Evolutionary conservation across 1,140 invertebrate species (phyloP).

Genomic region (Drosophila serrata): DNA sequence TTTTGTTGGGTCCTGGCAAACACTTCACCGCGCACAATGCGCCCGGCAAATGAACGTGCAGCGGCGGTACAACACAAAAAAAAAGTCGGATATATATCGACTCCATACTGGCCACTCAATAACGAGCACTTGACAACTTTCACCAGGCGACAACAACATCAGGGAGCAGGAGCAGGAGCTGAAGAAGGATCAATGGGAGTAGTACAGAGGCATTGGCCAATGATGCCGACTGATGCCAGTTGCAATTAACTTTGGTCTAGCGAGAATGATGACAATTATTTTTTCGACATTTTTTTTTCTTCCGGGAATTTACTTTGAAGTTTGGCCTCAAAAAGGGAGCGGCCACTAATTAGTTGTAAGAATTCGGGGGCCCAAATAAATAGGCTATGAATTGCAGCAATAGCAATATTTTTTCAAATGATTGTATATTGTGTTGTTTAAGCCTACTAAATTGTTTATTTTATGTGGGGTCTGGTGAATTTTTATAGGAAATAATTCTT

Average conservation of each 20-base stretch:
- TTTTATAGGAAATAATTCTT: neutral
- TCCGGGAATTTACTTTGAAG: conserved; percentile 41
- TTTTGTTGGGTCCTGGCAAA: conserved; percentile 72
- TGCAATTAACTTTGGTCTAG: conserved; percentile 47
- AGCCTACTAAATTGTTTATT: too few species aligned
- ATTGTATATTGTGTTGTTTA: neutral
- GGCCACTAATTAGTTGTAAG: conserved; percentile 44
- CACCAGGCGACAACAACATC: conserved; percentile 10
- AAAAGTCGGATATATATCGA: conserved; percentile 30
- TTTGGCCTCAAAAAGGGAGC: conserved; percentile 10
- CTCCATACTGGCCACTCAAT: conserved; percentile 63
- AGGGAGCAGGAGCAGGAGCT: neutral
- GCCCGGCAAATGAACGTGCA: conserved; percentile 62
- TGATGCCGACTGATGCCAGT: conserved; percentile 32
- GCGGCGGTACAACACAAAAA: neutral
- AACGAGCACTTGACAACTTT: conserved; percentile 56
- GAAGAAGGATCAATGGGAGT: conserved; percentile 7
- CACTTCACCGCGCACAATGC: conserved; percentile 75
- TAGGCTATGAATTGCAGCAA: neutral
- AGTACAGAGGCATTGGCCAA: conserved; percentile 15
- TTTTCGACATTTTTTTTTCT: conserved; percentile 20
- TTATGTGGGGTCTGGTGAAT: too few species aligned
- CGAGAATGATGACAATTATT: conserved; percentile 46
- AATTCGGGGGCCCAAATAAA: conserved; percentile 17
- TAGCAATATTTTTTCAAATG: conserved; percentile 13